Base-by-base conservation (phyloP, 2,888 invertebrate species). In the Cryptocephalus primarius region DNA sequence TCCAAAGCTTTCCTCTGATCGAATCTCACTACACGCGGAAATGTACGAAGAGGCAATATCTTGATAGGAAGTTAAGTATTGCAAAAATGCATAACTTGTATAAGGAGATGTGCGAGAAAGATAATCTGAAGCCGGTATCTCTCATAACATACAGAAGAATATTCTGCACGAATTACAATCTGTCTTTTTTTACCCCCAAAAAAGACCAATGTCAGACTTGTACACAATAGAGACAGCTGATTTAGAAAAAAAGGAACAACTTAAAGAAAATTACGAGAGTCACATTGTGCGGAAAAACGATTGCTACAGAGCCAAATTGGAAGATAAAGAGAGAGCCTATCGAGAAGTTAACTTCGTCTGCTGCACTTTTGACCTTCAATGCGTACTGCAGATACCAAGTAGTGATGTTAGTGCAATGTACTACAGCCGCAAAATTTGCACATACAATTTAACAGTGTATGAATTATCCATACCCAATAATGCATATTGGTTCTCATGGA, bases 181-280 rank as follows among this genome's bases (percentile, higher is more conserved):
- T 50, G 9, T 51, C 47, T 9, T 48, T 48, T 34, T 48, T 44
- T 14, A 44, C 41, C 41, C 32, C 41, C 32, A 33, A 41, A 10
- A 34, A 58, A 42, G 53, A 56, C 48, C 50, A 52, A 39, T 58
- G 56, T 40, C 43, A 46, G 14, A 47, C 48, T 13, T 59, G 57
- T 44, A 39, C 39, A 44, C 32, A 39, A 2, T 48, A 48, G 32
- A 38, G 46, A 43, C n/a, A n/a, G n/a, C n/a, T n/a, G n/a, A n/a
- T n/a, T n/a, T n/a, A 32, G 48, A 48, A 22, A 33, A 48, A n/a
- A 40, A 4, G 36, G 11, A 14, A 11, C 32, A 32, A 41, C n/a
- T 44, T 32, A 34, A 42, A 14, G 46, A 43, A 11, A 22, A 8
- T 42, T 46, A 49, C 40, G 9, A 34, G 4, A 43, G 12, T 12